Percentiles rank a stretch among this genome's conserved stretches.
Evolutionary conservation across 2,113 vertebrate genomes (phyloP).

Genomic region (Montifringilla adamsi): DNA sequence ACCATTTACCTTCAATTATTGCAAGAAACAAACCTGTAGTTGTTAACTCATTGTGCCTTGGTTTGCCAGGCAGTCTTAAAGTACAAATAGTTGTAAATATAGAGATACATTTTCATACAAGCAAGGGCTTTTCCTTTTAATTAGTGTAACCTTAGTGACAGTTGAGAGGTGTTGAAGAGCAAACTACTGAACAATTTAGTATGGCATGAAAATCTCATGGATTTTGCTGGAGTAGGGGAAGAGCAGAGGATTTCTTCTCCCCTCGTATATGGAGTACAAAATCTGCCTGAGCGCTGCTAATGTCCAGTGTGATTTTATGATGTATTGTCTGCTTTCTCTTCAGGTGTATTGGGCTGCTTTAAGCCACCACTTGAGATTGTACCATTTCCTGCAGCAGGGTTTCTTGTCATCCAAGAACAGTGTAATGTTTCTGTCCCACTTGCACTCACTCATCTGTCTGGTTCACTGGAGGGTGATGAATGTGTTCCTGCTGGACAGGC

Average conservation of each 20-base stretch:
- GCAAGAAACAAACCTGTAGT: not conserved
- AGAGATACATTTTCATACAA: not conserved
- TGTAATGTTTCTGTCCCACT: not conserved
- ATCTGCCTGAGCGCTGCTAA: not conserved
- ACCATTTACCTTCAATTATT: not conserved
- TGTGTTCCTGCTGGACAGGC: fast-evolving
- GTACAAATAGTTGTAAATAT: not conserved
- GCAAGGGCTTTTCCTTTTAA: not conserved
- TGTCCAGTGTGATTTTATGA: not conserved
- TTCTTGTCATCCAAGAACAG: not conserved
- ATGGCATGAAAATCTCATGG: not conserved
- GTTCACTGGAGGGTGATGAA: not conserved
- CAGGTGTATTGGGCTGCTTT: not conserved
- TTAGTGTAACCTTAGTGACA: not conserved
- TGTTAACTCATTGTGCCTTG: not conserved
- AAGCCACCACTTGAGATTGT: not conserved
- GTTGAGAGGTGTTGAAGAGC: not conserved
- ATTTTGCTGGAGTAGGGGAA: not conserved
- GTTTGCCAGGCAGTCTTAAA: not conserved
- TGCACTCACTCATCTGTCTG: not conserved
- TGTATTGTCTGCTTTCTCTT: not conserved
- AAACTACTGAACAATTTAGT: not conserved
- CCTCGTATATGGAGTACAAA: not conserved
- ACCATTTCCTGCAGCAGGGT: not conserved
- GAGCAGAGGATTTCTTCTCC: not conserved